phyloP scores from a whole-genome alignment of 2,888 invertebrate species.

The Heliothis peltigera region DNA sequence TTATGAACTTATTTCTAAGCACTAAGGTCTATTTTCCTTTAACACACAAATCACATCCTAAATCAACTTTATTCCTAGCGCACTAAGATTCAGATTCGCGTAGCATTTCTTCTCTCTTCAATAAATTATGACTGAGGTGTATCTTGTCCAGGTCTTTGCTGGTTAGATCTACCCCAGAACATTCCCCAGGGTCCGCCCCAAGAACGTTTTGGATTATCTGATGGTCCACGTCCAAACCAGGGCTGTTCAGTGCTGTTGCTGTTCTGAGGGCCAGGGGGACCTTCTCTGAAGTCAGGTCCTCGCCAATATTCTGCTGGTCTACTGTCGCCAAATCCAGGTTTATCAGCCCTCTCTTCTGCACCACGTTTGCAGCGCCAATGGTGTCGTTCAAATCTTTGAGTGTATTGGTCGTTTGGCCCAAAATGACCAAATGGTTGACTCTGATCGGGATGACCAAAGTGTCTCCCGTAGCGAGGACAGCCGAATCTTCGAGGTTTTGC shows the following conservation, averaged over 20 bases:
- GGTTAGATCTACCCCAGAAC: neutral
- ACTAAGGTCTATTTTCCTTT: neutral
- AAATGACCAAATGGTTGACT: neutral
- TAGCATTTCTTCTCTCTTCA: neutral
- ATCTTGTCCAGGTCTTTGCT: neutral
- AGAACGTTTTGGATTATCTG: neutral
- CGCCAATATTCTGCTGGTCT: too few species aligned
- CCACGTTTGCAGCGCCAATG: neutral
- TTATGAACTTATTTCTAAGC: neutral
- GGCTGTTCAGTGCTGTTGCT: neutral
- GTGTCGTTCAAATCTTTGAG: neutral
- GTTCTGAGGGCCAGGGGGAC: too few species aligned
- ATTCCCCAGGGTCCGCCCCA: neutral
- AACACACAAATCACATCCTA: neutral
- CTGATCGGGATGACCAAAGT: constrained; percentile 13
- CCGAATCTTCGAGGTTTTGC: constrained; percentile 17
- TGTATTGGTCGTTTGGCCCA: neutral
- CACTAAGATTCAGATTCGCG: too few species aligned
- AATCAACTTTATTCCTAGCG: neutral
- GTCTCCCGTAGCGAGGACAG: neutral
- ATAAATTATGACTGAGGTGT: neutral
- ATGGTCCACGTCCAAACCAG: neutral
- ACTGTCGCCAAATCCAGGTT: neutral
- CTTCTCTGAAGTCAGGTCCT: too few species aligned
- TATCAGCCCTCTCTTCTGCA: neutral